phyloP scores from a whole-genome alignment of 1,140 invertebrate species.

The Achroia grisella region DNA sequence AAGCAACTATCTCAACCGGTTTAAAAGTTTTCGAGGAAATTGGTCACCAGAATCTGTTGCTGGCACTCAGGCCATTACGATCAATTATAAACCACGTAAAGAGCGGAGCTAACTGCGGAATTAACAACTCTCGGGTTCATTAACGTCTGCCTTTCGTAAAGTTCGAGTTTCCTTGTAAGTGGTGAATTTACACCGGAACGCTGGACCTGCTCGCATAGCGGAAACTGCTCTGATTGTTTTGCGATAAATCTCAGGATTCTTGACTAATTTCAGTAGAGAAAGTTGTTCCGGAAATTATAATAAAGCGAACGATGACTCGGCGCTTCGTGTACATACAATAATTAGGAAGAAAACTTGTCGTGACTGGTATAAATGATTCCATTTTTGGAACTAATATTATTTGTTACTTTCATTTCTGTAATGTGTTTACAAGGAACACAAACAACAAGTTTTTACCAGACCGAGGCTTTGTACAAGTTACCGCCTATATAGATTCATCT shows the following conservation, averaged over 20 bases:
- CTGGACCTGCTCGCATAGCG: too few species aligned
- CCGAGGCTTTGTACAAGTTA: too few species aligned
- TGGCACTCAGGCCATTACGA: not conserved
- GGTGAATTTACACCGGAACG: constrained; percentile 18
- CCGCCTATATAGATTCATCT: too few species aligned
- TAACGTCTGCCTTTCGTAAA: constrained; percentile 33
- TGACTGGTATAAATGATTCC: not conserved
- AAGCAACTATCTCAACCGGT: too few species aligned
- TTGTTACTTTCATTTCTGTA: too few species aligned
- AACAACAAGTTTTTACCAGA: too few species aligned
- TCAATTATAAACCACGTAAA: constrained; percentile 26
- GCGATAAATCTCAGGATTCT: constrained; percentile 34
- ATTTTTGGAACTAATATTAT: not conserved
- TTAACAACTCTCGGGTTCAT: constrained; percentile 35
- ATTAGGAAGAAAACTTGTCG: constrained; percentile 1
- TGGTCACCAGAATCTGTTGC: too few species aligned
- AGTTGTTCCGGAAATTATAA: constrained; percentile 22
- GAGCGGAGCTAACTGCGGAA: constrained; percentile 23
- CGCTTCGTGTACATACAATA: constrained; percentile 3
- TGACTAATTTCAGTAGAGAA: constrained; percentile 18
- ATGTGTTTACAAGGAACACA: too few species aligned
- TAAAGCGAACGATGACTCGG: constrained; percentile 13
- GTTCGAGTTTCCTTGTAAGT: constrained; percentile 21
- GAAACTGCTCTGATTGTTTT: constrained; percentile 27
- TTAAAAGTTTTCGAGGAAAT: too few species aligned